Conservation (phyloP, 2,113 vertebrate species). For the Pseudopipra pipra region DNA sequence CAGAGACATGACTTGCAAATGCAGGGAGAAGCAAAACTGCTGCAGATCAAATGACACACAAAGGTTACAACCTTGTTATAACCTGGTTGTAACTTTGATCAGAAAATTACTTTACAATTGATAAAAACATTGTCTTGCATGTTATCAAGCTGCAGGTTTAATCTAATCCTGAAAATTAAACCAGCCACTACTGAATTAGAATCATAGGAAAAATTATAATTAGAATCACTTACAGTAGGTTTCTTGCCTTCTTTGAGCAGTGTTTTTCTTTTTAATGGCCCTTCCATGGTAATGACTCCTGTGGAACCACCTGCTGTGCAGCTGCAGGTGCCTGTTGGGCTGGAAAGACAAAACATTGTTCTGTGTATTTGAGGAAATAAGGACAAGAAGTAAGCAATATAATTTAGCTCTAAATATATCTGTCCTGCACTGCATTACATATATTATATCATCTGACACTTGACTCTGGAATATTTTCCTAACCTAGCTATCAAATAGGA, state of each 20-base stretch:
- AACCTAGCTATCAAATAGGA: background rate
- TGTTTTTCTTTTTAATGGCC: constrained; percentile 89
- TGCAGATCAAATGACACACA: background rate
- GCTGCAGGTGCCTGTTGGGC: constrained; percentile 80
- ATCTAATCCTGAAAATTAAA: background rate
- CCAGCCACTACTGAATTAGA: background rate
- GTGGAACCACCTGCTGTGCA: constrained; percentile 76
- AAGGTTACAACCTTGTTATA: background rate
- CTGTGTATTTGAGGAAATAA: background rate
- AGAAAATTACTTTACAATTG: background rate
- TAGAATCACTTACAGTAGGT: constrained; percentile 80
- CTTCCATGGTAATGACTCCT: constrained; percentile 85
- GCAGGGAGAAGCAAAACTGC: background rate
- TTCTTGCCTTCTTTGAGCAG: constrained; percentile 93
- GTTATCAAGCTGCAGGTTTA: background rate
- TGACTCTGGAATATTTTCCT: background rate
- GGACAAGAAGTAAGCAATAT: background rate
- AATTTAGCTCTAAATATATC: background rate
- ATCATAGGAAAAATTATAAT: background rate
- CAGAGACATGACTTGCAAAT: background rate
- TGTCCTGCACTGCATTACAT: background rate
- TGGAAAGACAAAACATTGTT: constrained; percentile 43
- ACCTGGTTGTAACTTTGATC: background rate
- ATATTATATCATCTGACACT: background rate
- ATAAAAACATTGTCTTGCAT: background rate